phyloP scores from a whole-genome alignment of 1,140 invertebrate genomes.

The Philotrypesis tridentata region DNA sequence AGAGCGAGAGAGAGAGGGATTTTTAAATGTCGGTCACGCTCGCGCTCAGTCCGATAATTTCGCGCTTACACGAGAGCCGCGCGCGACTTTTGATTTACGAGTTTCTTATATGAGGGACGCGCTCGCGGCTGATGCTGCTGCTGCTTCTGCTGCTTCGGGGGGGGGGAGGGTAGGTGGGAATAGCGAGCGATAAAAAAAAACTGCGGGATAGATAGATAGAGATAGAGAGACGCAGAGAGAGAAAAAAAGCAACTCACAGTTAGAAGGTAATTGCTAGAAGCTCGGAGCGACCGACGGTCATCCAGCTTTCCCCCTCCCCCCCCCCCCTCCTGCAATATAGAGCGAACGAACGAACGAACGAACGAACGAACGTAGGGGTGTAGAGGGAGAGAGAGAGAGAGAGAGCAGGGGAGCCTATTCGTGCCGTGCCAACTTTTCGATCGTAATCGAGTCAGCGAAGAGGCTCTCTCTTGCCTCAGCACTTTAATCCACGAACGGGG shows the following conservation, averaged over 20 bases:
- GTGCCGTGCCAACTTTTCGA: conserved; percentile 44
- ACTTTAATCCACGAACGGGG: conserved; percentile 42
- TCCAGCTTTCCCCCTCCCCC: conserved; percentile 29
- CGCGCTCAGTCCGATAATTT: not conserved
- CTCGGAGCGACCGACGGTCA: conserved; percentile 24
- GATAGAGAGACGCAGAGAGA: not conserved
- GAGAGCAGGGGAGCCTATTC: conserved; percentile 7
- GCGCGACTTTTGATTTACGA: conserved; percentile 20
- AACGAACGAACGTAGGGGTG: too few relatives aligned
- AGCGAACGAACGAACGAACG: not conserved
- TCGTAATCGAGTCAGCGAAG: conserved; percentile 47
- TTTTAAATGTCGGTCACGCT: conserved; percentile 12
- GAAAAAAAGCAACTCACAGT: conserved; percentile 2
- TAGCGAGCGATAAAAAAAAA: not conserved
- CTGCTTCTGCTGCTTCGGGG: too few relatives aligned
- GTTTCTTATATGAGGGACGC: not conserved
- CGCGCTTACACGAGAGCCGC: not conserved
- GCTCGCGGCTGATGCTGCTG: too few relatives aligned
- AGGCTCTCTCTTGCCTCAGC: conserved; percentile 28
- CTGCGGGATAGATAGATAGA: too few relatives aligned
- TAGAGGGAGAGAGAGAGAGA: not conserved
- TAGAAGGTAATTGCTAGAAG: conserved; percentile 38
- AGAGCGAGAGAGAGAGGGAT: too few relatives aligned
- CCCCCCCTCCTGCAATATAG: conserved; percentile 15
- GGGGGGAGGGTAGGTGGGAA: not conserved